Evolutionary conservation across 2,113 vertebrate genomes (phyloP).

Genomic region (Callaeas wilsoni): DNA sequence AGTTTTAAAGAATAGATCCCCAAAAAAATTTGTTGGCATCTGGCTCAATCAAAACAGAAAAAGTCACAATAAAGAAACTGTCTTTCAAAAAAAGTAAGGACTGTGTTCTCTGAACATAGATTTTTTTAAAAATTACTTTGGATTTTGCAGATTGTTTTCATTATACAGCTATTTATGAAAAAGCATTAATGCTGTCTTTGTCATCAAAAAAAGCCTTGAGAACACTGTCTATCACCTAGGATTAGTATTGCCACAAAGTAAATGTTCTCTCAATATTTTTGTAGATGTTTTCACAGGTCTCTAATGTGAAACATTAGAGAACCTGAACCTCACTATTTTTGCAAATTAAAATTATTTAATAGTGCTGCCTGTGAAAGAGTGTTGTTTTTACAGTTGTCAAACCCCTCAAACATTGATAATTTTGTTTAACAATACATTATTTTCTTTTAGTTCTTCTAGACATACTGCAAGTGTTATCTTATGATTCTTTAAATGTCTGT

Average conservation of each 20-base stretch:
- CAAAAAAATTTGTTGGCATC: slow-evolving; percentile 6
- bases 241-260: slow-evolving; percentile 29
- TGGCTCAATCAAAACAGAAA: slow-evolving; percentile 39
- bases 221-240: slow-evolving; percentile 33
- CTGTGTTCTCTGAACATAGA: slow-evolving; percentile 33
- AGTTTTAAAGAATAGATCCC: slow-evolving; percentile 32
- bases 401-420: not conserved
- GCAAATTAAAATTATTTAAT: slow-evolving; percentile 45
- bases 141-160: slow-evolving; percentile 29
- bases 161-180: slow-evolving; percentile 44
- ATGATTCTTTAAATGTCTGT: not conserved
- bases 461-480: not conserved
- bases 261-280: slow-evolving; percentile 6
- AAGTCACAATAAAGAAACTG: slow-evolving; percentile 25
- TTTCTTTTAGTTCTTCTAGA: not conserved
- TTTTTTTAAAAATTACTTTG: slow-evolving; percentile 27
- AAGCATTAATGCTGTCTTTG: slow-evolving; percentile 37
- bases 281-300: slow-evolving; percentile 1
- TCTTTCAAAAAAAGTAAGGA: slow-evolving; percentile 10
- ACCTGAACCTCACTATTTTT: not conserved
- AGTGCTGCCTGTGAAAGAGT: not conserved
- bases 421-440: slow-evolving; percentile 7
- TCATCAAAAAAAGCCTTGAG: slow-evolving; percentile 25
- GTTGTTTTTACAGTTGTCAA: slow-evolving; percentile 21
- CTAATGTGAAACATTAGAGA: not conserved